A percentile compares a stretch with the other conserved stretches of the same genome.
phyloP scores from a whole-genome alignment of 2,113 vertebrate genomes.

The Craseonycteris thonglongyai region DNA sequence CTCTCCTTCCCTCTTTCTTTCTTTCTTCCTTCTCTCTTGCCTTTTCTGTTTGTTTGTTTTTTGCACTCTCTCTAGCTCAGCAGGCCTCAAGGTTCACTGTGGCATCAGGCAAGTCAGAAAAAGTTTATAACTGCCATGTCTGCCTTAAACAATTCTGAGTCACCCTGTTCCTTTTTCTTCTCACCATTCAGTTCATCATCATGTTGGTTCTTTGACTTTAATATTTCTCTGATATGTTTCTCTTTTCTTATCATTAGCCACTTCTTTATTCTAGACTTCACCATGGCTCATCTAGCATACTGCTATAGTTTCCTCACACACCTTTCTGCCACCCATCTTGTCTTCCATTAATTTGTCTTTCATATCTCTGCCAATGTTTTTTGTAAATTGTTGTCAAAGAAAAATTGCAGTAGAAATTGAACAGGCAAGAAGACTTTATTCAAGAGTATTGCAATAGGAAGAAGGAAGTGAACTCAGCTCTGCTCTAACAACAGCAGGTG shows the following conservation, averaged over 20 bases:
- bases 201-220: background rate
- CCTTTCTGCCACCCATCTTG: background rate
- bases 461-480: background rate
- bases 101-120: background rate
- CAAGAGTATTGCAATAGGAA: background rate
- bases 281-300: background rate
- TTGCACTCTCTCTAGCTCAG: background rate
- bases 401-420: background rate
- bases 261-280: background rate
- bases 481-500: background rate
- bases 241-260: background rate
- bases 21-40: background rate
- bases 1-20: background rate
- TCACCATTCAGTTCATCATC: rapidly evolving
- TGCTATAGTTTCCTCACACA: background rate
- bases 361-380: background rate
- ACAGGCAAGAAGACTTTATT: background rate
- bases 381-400: background rate
- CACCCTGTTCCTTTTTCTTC: background rate
- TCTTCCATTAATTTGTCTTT: background rate
- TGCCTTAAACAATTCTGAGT: background rate
- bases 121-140: too few species aligned
- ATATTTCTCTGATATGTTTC: background rate
- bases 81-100: background rate
- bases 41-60: too few species aligned